Evolutionary conservation across 2,113 vertebrate genomes (phyloP).

Genomic region (Mystacornis crossleyi): DNA sequence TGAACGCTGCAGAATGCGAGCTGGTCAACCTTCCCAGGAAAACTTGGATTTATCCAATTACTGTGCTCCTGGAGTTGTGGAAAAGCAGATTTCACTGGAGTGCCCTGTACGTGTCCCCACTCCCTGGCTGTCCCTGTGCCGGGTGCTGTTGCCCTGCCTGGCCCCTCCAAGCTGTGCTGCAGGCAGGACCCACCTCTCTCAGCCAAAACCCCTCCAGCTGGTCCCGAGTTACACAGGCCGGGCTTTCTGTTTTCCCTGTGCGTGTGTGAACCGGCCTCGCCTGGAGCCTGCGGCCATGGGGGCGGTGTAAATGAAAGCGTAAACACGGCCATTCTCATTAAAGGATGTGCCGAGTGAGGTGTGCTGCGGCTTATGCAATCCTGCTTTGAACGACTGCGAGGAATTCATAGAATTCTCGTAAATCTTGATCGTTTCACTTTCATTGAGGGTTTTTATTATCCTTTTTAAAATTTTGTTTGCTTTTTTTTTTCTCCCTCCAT

Average conservation of each 20-base stretch:
- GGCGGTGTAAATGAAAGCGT: background rate
- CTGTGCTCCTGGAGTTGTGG: fast-evolving
- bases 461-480: background rate
- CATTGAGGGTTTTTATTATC: conserved; percentile 13
- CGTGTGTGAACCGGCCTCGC: background rate
- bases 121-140: fast-evolving
- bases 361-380: background rate
- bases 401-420: conserved; percentile 12
- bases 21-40: background rate
- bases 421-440: background rate
- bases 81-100: background rate
- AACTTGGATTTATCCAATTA: background rate
- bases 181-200: background rate
- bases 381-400: background rate
- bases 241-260: background rate
- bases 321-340: background rate
- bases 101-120: fast-evolving
- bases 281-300: background rate
- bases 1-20: fast-evolving
- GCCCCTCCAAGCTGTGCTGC: background rate
- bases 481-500: background rate
- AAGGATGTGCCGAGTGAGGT: background rate
- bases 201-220: background rate
- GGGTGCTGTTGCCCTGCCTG: background rate
- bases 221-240: background rate